Conservation (phyloP, 2,113 vertebrate genomes). For the Pan troglodytes region DNA sequence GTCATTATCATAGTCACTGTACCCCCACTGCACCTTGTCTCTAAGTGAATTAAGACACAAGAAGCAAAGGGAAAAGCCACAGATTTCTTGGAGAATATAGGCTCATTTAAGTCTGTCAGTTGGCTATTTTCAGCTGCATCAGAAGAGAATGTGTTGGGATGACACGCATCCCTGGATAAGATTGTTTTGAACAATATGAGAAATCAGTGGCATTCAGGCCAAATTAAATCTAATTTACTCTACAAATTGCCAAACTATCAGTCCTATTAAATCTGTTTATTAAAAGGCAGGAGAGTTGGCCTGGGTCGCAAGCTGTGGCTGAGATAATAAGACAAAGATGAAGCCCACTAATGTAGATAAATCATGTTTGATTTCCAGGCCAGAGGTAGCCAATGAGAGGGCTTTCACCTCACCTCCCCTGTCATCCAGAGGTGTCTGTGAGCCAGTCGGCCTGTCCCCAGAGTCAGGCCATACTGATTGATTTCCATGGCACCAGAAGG, state of each 20-base stretch:
- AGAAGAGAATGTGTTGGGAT: constrained; percentile 55
- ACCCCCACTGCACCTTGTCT: background rate
- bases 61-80: background rate
- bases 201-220: constrained; percentile 85
- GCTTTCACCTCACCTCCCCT: constrained; percentile 64
- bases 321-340: constrained; percentile 82
- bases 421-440: constrained; percentile 50
- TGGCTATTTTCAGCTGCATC: constrained; percentile 50
- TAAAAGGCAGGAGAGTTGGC: constrained; percentile 81
- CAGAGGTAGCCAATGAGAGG: constrained; percentile 69
- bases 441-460: constrained; percentile 65
- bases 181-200: constrained; percentile 81
- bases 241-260: constrained; percentile 85
- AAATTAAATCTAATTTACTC: constrained; percentile 87
- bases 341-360: constrained; percentile 82
- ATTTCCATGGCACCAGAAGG: constrained; percentile 75
- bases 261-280: constrained; percentile 84
- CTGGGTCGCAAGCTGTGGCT: constrained; percentile 80
- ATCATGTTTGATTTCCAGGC: constrained; percentile 83
- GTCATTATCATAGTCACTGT: background rate
- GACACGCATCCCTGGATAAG: constrained; percentile 64
- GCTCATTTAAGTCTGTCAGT: constrained; percentile 2
- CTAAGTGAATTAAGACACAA: constrained; percentile 33
- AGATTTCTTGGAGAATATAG: background rate
- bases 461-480: constrained; percentile 79